phyloP scores from a whole-genome alignment of 2,888 invertebrate species.

The Stenotaenia linearis region DNA sequence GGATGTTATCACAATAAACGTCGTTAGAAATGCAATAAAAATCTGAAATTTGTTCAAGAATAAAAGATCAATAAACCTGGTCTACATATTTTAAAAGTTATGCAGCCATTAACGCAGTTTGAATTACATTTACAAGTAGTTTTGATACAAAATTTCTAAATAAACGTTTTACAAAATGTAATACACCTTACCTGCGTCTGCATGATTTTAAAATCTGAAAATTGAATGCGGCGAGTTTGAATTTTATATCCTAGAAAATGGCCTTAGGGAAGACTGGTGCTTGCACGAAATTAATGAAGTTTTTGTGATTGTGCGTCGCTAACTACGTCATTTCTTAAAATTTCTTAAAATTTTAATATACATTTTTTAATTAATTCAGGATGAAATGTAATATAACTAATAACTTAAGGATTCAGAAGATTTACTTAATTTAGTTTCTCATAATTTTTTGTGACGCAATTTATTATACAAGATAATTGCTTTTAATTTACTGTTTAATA shows the following conservation, averaged over 20 bases:
- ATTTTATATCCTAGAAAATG: not conserved
- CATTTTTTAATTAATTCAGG: too few relatives aligned
- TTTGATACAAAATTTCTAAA: too few relatives aligned
- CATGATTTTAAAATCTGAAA: not conserved
- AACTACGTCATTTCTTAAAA: not conserved
- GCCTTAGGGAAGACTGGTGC: not conserved
- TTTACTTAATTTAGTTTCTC: too few relatives aligned
- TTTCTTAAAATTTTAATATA: too few relatives aligned
- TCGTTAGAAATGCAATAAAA: not conserved
- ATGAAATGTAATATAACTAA: too few relatives aligned
- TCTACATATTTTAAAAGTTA: too few relatives aligned
- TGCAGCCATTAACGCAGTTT: too few relatives aligned
- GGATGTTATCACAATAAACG: not conserved
- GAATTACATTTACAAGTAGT: too few relatives aligned
- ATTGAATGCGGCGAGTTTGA: not conserved
- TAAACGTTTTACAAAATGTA: not conserved
- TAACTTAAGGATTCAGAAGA: too few relatives aligned
- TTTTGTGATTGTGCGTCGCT: not conserved
- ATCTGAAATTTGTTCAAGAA: not conserved
- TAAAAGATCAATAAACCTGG: too few relatives aligned
- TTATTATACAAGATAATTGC: too few relatives aligned
- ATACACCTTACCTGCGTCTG: not conserved
- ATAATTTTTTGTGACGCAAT: too few relatives aligned
- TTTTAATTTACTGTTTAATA: not conserved
- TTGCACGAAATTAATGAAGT: not conserved